Evolutionary conservation across 2,113 vertebrate genomes (phyloP), one percentile per base, ranked within the genome.

Genomic region (Pomatorhinus ruficollis): DNA sequence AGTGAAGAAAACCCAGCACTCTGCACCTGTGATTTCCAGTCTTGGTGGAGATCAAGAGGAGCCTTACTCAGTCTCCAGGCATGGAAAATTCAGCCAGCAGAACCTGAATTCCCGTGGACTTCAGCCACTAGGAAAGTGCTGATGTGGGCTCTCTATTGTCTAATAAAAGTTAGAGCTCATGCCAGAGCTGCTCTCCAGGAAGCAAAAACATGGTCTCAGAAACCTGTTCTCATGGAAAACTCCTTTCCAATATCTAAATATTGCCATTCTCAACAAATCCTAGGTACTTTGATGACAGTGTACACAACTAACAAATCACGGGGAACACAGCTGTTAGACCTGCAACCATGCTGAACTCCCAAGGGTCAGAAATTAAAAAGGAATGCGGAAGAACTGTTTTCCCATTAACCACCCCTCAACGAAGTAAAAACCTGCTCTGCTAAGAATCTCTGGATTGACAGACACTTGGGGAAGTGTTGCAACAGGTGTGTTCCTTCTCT

Each of bases 61-160:
- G 80, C 60, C 78, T 95, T 86, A 83, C 50, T 95, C 94, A 95
- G 19, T 90, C 71, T 27, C 33, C 45, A 94, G 85, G 75, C 75
- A 90, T 4, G 82, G 24, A 13, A 80, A 68, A 63, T 70, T 79
- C 57, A 91, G 92, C 80, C 90, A 28, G 96, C 60, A 93, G 56
- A 96, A 96, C 93, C 86, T 95, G 95, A 95, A 95, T 90, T 92
- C 86, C 90, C 25, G 7, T 0, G 9, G 54, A 74, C 76, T 90
- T 68, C 49, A 85, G 78, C 72, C 93, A 57, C 6, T 1, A 81
- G 59, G 76, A 47, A 88, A 80, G 63, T 0, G 0, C 19, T 0
- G 0, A 14, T 33, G 52, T 25, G 21, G 76, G 31, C 25, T 66
- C 52, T 78, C 71, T 77, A 63, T 10, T 37, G 39, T 31, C 71